phyloP scores from a whole-genome alignment of 2,113 vertebrate genomes.

The Sterna hirundo region DNA sequence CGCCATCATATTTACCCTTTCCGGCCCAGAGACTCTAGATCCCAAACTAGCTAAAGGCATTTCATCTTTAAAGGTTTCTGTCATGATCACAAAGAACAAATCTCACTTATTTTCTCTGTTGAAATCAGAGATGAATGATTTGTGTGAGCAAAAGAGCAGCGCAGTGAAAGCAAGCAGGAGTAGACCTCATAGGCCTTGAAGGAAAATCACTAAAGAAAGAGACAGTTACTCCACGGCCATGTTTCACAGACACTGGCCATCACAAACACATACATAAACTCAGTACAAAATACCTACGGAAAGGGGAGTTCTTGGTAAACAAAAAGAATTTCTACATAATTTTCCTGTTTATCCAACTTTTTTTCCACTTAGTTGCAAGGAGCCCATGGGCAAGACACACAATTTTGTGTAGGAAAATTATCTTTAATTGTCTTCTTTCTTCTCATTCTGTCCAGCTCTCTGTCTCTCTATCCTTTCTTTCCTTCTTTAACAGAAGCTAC shows the following conservation, averaged over 20 bases:
- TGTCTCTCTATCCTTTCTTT: neutral
- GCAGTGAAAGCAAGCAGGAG: neutral
- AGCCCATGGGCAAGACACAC: neutral
- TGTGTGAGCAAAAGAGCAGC: neutral
- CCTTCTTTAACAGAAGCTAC: neutral
- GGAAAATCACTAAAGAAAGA: neutral
- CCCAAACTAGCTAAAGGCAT: slow-evolving; percentile 38
- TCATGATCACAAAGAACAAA: slow-evolving; percentile 52
- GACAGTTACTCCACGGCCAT: neutral
- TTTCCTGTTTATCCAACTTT: neutral
- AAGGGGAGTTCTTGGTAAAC: neutral
- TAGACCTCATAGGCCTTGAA: neutral
- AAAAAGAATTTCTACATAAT: neutral
- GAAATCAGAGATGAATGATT: slow-evolving; percentile 25
- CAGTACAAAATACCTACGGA: neutral
- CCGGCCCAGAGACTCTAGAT: neutral
- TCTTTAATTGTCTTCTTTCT: neutral
- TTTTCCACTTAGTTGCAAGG: neutral
- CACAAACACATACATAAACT: neutral
- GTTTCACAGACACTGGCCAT: neutral
- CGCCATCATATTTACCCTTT: neutral
- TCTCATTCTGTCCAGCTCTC: neutral
- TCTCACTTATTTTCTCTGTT: slow-evolving; percentile 47
- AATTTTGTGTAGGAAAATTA: neutral
- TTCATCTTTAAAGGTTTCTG: slow-evolving; percentile 54